phyloP scores from a whole-genome alignment of 1,140 invertebrate genomes.

The Lordiphosa stackelbergi region DNA sequence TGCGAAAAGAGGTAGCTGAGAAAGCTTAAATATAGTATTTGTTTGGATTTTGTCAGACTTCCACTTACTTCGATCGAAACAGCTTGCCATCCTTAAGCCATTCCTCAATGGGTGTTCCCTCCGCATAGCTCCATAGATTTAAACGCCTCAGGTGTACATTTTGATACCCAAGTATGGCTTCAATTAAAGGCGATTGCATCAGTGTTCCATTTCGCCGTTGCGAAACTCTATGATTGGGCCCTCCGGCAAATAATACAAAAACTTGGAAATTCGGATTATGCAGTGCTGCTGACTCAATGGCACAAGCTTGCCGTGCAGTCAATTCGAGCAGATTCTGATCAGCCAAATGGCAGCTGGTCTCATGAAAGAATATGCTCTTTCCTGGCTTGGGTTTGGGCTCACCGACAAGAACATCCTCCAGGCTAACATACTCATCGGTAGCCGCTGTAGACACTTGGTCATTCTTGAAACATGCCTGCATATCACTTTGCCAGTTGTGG shows the following conservation, averaged over 20 bases:
- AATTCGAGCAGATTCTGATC: slow-evolving; percentile 54
- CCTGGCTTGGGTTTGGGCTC: slow-evolving; percentile 71
- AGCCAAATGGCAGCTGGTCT: slow-evolving; percentile 78
- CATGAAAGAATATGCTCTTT: slow-evolving; percentile 80
- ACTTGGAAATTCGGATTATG: slow-evolving; percentile 80
- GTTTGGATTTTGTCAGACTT: too few relatives aligned
- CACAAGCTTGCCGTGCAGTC: slow-evolving; percentile 81
- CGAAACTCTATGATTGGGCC: slow-evolving; percentile 72
- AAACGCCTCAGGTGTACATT: slow-evolving; percentile 81
- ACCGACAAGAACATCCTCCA: slow-evolving; percentile 51
- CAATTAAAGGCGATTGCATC: slow-evolving; percentile 47
- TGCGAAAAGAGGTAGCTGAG: slow-evolving; percentile 78
- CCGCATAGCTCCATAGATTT: slow-evolving; percentile 80
- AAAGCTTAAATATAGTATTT: background rate
- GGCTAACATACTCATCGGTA: slow-evolving; percentile 1
- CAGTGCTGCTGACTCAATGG: slow-evolving; percentile 82
- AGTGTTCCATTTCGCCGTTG: slow-evolving; percentile 37
- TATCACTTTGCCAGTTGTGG: slow-evolving; percentile 22
- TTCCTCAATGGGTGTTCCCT: slow-evolving; percentile 80
- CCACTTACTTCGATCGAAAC: slow-evolving; percentile 78
- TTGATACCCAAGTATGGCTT: slow-evolving; percentile 78
- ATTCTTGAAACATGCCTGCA: slow-evolving; percentile 22
- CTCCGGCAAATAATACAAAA: slow-evolving; percentile 80
- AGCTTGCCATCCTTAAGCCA: slow-evolving; percentile 80
- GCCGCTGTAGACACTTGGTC: background rate